Conservation (phyloP, 1,140 invertebrate genomes). For the Drosophila pandora region DNA sequence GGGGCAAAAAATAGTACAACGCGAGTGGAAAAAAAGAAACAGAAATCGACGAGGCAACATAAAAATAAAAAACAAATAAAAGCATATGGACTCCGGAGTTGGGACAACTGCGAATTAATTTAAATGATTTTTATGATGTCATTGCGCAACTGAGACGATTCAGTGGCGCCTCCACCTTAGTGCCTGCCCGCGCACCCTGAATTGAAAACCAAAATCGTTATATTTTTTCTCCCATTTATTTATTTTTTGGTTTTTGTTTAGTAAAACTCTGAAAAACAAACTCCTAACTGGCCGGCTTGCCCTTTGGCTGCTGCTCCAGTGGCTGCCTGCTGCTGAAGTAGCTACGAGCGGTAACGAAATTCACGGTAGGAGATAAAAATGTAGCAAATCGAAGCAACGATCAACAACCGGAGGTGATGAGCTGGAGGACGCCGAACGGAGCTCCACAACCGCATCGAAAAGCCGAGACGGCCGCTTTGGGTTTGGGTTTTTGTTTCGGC, state of each 20-base stretch:
- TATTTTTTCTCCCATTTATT: background rate
- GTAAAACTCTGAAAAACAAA: constrained; percentile 44
- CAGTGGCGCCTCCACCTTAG: constrained; percentile 31
- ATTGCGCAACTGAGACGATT: constrained; percentile 75
- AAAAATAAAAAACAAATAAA: constrained; percentile 76
- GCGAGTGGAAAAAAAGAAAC: constrained; percentile 31
- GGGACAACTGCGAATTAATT: constrained; percentile 74
- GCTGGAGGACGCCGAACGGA: constrained; percentile 30
- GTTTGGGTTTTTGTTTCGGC: constrained; percentile 28
- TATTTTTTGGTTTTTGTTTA: background rate
- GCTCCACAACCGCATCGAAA: constrained; percentile 40
- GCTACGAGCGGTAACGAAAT: constrained; percentile 79
- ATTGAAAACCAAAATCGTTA: constrained; percentile 7
- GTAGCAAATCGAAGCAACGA: constrained; percentile 80
- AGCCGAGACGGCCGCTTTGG: constrained; percentile 13
- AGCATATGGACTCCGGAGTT: constrained; percentile 65
- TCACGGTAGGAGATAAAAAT: constrained; percentile 82
- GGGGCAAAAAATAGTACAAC: constrained; percentile 15
- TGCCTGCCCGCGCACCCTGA: no score
- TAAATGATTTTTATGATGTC: constrained; percentile 82
- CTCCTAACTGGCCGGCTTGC: constrained; percentile 42
- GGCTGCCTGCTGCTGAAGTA: constrained; percentile 52
- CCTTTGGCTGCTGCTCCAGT: constrained; percentile 48
- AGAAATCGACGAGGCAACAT: constrained; percentile 61
- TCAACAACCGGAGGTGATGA: constrained; percentile 75